Percentiles rank a stretch among this genome's conserved stretches.
phyloP scores from a whole-genome alignment of 1,140 invertebrate species.

The Drosophila miranda region DNA sequence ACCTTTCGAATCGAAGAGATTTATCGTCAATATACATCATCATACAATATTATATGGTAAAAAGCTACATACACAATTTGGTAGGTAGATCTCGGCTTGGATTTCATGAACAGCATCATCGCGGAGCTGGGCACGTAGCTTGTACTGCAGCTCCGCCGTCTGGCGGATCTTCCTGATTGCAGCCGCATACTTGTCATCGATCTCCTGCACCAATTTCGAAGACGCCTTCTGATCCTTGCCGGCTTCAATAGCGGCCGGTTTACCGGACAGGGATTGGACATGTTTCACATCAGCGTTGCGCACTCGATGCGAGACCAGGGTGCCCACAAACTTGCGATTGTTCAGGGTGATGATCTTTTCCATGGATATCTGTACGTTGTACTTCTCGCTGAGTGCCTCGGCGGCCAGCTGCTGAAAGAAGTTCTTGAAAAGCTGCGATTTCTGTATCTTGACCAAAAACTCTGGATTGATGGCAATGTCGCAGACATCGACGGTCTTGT shows the following conservation, averaged over 20 bases:
- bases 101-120: conserved; percentile 73
- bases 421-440: conserved; percentile 87
- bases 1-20: conserved; percentile 82
- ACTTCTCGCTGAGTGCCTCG: conserved; percentile 90
- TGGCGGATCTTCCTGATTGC: conserved; percentile 17
- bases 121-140: conserved; percentile 78
- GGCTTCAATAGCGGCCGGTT: conserved; percentile 47
- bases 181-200: conserved; percentile 66
- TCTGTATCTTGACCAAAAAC: conserved; percentile 88
- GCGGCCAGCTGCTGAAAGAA: conserved; percentile 90
- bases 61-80: conserved; percentile 71
- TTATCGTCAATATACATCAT: neutral
- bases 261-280: conserved; percentile 44
- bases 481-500: conserved; percentile 87
- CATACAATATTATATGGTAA: neutral
- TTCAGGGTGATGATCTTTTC: conserved; percentile 85
- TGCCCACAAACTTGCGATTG: conserved; percentile 87
- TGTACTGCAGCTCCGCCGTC: conserved; percentile 71
- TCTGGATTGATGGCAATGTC: conserved; percentile 90
- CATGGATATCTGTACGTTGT: conserved; percentile 86
- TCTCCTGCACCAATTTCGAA: conserved; percentile 68
- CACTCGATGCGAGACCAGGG: conserved; percentile 88
- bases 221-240: neutral
- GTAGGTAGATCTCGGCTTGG: conserved; percentile 83
- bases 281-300: conserved; percentile 85